phyloP scores from a whole-genome alignment of 2,888 invertebrate species.

The Agrotis ipsilon region DNA sequence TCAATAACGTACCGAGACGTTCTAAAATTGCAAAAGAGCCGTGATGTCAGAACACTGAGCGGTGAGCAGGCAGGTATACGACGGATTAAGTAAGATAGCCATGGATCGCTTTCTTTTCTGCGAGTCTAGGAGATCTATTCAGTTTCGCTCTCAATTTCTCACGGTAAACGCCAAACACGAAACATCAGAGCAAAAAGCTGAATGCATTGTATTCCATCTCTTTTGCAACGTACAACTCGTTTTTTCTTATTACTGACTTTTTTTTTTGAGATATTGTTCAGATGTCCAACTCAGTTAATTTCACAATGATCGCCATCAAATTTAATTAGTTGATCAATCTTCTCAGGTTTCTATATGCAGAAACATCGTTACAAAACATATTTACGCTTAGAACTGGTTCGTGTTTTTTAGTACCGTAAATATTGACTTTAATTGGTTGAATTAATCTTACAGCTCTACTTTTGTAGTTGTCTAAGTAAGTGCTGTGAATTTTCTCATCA shows the following conservation, averaged over 20 bases:
- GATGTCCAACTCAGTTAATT: constrained; percentile 6
- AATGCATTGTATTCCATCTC: constrained; percentile 65
- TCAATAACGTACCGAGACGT: constrained; percentile 60
- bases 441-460: constrained; percentile 30
- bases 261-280: not conserved
- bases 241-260: too few species aligned
- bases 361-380: constrained; percentile 24
- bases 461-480: constrained; percentile 28
- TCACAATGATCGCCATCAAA: constrained; percentile 18
- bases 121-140: constrained; percentile 70
- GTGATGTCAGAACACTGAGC: constrained; percentile 68
- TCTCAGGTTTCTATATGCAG: constrained; percentile 15
- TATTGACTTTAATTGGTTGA: constrained; percentile 49
- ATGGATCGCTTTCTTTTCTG: constrained; percentile 83
- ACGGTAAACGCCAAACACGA: constrained; percentile 58
- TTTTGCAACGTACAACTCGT: constrained; percentile 11
- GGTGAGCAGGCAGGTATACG: constrained; percentile 64
- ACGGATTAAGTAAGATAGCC: constrained; percentile 77
- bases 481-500: constrained; percentile 33
- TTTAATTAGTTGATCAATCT: constrained; percentile 24
- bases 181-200: constrained; percentile 67
- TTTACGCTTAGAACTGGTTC: constrained; percentile 41
- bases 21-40: constrained; percentile 73
- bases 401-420: constrained; percentile 44
- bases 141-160: constrained; percentile 78